These are phyloP conservation scores for Alca torda DNA, from an alignment of 2,797 vertebrate genomes.

Conservation along the genomic window DNA sequence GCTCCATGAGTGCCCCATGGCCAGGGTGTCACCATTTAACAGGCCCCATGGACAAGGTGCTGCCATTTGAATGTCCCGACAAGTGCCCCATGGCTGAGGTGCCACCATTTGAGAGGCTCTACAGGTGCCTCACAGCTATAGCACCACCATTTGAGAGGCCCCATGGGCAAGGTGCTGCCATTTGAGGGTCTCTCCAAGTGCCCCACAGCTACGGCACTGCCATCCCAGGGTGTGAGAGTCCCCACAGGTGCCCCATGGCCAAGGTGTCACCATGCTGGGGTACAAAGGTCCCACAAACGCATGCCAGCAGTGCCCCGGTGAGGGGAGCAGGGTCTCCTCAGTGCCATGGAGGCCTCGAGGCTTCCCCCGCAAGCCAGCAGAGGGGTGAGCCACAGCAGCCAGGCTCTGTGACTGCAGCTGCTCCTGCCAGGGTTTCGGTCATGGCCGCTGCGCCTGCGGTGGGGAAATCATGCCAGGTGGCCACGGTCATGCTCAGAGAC, in stretches of 20 bases:
- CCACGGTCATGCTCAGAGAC: rapidly evolving
- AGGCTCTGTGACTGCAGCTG: background rate
- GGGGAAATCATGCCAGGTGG: no score
- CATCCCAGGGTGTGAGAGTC: background rate
- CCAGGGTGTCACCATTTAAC: background rate
- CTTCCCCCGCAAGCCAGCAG: rapidly evolving
- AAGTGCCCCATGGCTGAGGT: background rate
- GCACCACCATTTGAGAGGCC: background rate
- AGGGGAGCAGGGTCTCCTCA: background rate
- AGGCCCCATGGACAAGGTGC: background rate
- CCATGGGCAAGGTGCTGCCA: background rate
- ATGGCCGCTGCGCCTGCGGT: no score
- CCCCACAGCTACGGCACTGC: background rate
- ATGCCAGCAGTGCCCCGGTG: rapidly evolving
- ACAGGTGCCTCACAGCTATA: no score
- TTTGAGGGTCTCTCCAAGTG: background rate
- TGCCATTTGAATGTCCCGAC: background rate
- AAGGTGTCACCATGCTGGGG: rapidly evolving
- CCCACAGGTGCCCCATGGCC: no score
- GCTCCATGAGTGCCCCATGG: no score
- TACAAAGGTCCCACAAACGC: background rate
- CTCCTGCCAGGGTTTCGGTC: no score
- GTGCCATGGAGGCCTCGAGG: rapidly evolving
- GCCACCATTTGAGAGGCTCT: background rate
- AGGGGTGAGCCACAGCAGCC: background rate